phyloP scores from a whole-genome alignment of 2,113 vertebrate species.

The Mastomys coucha region DNA sequence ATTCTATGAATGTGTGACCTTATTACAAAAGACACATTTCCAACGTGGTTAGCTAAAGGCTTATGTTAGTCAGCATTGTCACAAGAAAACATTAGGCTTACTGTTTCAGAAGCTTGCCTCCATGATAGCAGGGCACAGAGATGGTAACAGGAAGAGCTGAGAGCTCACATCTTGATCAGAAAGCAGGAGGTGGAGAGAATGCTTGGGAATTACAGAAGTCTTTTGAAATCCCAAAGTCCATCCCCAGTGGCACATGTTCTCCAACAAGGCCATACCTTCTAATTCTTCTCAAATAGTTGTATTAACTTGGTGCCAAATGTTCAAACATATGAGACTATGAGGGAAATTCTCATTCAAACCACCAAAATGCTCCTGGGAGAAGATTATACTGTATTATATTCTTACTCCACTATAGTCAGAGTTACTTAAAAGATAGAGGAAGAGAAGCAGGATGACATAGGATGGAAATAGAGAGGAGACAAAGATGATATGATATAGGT shows the following conservation, averaged over 20 bases:
- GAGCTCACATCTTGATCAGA: neutral
- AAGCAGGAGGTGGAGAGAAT: neutral
- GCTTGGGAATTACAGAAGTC: neutral
- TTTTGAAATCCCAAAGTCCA: neutral
- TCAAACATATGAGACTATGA: no score
- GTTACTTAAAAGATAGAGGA: neutral
- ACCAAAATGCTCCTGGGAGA: no score
- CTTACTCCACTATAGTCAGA: no score
- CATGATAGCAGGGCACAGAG: neutral
- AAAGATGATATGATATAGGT: neutral
- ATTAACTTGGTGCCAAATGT: no score
- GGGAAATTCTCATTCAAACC: no score
- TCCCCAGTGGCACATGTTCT: neutral
- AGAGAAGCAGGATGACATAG: neutral
- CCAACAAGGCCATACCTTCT: neutral
- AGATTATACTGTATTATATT: no score
- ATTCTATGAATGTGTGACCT: neutral
- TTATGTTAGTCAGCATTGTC: neutral
- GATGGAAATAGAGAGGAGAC: neutral
- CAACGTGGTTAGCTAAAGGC: neutral
- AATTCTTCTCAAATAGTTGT: no score
- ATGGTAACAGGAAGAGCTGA: neutral
- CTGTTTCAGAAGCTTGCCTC: neutral
- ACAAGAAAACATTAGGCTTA: neutral
- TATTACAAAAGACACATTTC: neutral